These are phyloP conservation scores for Protophormia terraenovae DNA, from an alignment of 2,888 invertebrate genomes.

Conservation along the genomic window DNA sequence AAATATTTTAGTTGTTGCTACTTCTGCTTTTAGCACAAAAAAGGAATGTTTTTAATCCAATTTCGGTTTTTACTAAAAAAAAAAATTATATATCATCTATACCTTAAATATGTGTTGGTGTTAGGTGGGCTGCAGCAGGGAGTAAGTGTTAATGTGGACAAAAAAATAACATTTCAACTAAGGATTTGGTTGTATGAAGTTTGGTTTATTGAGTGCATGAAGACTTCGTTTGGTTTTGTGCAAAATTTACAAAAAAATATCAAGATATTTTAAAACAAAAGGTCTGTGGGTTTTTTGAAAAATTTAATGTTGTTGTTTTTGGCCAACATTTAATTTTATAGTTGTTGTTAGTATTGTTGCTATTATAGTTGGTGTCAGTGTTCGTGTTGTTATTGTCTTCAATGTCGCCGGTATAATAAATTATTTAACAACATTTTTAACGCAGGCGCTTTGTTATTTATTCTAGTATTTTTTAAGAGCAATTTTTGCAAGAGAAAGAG, in stretches of 20 bases:
- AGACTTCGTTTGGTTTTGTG: constrained; percentile 31
- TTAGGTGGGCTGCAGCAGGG: neutral
- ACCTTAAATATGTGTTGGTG: neutral
- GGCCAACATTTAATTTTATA: neutral
- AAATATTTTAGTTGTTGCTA: neutral
- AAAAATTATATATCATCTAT: neutral
- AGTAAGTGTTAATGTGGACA: neutral
- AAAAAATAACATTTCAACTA: neutral
- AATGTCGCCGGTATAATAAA: constrained; percentile 72
- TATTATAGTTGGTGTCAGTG: neutral
- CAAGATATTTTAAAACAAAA: neutral
- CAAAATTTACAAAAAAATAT: neutral
- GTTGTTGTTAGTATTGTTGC: constrained; percentile 5
- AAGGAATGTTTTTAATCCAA: neutral
- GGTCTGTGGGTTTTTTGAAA: neutral
- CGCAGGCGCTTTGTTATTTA: constrained; percentile 49
- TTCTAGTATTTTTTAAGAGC: constrained; percentile 3
- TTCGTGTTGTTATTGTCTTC: constrained; percentile 60
- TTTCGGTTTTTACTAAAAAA: neutral
- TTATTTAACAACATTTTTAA: constrained; percentile 62
- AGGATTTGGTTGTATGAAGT: constrained; percentile 11
- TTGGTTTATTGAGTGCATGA: constrained; percentile 44
- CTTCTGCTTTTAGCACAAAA: neutral
- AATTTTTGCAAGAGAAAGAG: neutral
- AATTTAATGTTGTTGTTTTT: constrained; percentile 12